Percentiles rank a stretch among this genome's conserved stretches.
phyloP scores from a whole-genome alignment of 1,140 invertebrate species.

The Anastrepha obliqua region DNA sequence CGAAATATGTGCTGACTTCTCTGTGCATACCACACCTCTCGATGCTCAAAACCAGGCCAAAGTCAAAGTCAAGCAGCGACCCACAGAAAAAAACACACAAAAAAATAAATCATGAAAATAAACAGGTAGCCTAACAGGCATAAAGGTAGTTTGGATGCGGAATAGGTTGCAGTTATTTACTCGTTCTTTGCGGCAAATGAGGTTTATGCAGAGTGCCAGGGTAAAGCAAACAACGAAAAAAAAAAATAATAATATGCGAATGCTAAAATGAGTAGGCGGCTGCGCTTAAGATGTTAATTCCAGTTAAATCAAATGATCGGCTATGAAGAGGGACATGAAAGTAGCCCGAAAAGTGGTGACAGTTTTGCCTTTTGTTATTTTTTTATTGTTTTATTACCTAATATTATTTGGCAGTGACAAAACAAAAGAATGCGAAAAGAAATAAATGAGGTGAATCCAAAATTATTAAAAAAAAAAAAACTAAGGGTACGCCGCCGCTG shows the following conservation, averaged over 20 bases:
- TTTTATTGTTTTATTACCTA: too few species aligned
- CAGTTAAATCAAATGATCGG: neutral
- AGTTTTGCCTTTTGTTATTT: neutral
- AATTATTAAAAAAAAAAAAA: too few species aligned
- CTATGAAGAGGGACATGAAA: neutral
- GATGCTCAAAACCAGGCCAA: slow-evolving; percentile 14
- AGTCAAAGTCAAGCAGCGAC: neutral
- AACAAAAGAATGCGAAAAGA: too few species aligned
- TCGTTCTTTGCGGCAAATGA: neutral
- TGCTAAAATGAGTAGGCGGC: slow-evolving; percentile 21
- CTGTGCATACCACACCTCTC: neutral
- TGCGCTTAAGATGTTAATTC: slow-evolving; percentile 48
- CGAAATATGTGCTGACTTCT: neutral
- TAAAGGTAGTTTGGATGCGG: neutral
- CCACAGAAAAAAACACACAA: neutral
- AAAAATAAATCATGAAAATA: neutral
- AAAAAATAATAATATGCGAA: too few species aligned
- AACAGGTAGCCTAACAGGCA: neutral
- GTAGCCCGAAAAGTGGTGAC: neutral
- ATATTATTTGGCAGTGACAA: too few species aligned
- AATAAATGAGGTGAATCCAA: too few species aligned
- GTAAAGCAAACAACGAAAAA: neutral
- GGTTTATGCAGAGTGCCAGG: neutral
- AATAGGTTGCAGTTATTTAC: neutral
- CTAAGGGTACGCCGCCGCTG: too few species aligned